These are phyloP conservation scores for Arnoldichthys spilopterus DNA, from an alignment of 2,797 vertebrate genomes.

Conservation along the genomic window DNA sequence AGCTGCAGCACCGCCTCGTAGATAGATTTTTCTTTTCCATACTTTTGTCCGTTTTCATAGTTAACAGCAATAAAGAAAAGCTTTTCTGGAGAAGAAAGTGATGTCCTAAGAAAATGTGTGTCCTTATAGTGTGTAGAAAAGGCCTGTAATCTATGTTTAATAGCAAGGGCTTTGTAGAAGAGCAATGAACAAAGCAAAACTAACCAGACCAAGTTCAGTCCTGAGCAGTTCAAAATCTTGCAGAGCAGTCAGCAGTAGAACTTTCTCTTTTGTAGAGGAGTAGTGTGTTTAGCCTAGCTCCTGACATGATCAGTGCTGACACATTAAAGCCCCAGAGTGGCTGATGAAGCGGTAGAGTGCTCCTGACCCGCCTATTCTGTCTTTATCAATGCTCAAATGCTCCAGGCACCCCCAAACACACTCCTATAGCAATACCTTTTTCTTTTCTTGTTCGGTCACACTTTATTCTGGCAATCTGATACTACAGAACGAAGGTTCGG, in stretches of 20 bases:
- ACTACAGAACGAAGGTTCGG: neutral
- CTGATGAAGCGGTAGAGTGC: neutral
- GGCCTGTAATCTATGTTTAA: too few relatives aligned
- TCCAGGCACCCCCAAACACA: conserved; percentile 5
- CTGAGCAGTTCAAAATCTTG: conserved; percentile 3
- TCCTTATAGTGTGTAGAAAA: too few relatives aligned
- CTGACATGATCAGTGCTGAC: conserved; percentile 7
- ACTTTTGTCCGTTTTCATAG: too few relatives aligned
- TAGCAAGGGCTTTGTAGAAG: too few relatives aligned
- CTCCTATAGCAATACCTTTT: neutral
- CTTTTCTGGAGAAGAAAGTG: too few relatives aligned
- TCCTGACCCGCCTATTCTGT: conserved; percentile 21
- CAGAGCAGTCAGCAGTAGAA: neutral
- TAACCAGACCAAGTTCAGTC: neutral
- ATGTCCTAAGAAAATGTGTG: too few relatives aligned
- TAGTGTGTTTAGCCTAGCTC: conserved; percentile 12
- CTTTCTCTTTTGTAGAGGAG: conserved; percentile 12
- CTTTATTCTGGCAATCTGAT: neutral
- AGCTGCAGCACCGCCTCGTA: too few relatives aligned
- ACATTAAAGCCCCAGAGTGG: neutral
- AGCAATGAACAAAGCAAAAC: neutral
- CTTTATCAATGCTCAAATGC: conserved; percentile 10
- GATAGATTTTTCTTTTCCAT: too few relatives aligned
- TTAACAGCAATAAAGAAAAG: too few relatives aligned
- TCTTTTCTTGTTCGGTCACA: neutral